phyloP scores from a whole-genome alignment of 1,140 invertebrate genomes.

The Globodera rostochiensis region DNA sequence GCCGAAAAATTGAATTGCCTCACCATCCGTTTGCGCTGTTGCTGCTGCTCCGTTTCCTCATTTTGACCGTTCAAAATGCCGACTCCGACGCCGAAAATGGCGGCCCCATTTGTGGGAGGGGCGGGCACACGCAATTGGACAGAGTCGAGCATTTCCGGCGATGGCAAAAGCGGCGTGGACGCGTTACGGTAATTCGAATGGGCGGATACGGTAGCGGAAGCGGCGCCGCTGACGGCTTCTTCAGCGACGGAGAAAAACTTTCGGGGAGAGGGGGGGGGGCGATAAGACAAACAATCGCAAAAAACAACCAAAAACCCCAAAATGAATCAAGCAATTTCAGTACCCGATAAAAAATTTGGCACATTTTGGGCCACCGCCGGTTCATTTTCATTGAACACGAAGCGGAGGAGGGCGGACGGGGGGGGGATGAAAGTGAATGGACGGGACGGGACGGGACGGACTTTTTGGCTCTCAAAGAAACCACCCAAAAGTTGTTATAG shows the following conservation, averaged over 20 bases:
- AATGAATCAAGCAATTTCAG: no score
- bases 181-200: not conserved
- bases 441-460: not conserved
- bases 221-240: not conserved
- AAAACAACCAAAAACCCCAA: no score
- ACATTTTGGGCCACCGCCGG: no score
- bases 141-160: not conserved
- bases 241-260: conserved; percentile 12
- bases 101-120: not conserved
- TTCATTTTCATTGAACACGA: no score
- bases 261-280: not conserved
- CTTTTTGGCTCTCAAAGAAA: not conserved
- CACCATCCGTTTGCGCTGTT: not conserved
- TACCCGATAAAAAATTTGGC: no score
- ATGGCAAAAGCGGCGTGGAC: not conserved
- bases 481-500: not conserved
- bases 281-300: no score
- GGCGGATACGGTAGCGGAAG: not conserved
- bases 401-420: no score
- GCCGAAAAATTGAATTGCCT: not conserved
- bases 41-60: not conserved
- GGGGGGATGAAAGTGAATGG: not conserved
- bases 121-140: conserved; percentile 2
- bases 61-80: not conserved
- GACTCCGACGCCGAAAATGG: not conserved